Conservation (phyloP, 1,140 invertebrate species). For the Temnothorax longispinosus region DNA sequence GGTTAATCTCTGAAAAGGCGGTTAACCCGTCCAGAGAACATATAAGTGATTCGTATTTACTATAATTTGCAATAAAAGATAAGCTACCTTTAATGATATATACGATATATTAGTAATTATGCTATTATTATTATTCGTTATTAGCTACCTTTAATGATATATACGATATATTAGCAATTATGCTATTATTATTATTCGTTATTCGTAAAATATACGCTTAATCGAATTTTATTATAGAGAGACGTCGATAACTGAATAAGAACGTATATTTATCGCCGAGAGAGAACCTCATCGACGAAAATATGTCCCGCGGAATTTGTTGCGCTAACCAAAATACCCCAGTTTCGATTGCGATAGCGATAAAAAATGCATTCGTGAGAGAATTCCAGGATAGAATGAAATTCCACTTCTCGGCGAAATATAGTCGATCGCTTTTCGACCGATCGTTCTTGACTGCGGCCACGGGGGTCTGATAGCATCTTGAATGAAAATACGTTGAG, state of each 20-base stretch:
- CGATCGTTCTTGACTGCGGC: constrained; percentile 61
- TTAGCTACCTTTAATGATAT: neutral
- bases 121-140: neutral
- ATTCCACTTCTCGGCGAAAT: constrained; percentile 58
- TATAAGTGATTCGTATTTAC: neutral
- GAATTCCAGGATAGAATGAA: constrained; percentile 63
- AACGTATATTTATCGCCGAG: neutral
- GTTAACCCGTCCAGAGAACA: neutral
- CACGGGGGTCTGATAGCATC: constrained; percentile 52
- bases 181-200: neutral
- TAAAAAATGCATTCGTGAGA: constrained; percentile 53
- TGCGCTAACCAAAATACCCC: constrained; percentile 48
- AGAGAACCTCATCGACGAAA: constrained; percentile 22
- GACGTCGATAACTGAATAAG: neutral
- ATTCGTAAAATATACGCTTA: neutral
- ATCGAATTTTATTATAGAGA: neutral
- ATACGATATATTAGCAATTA: neutral
- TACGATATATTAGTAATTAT: neutral
- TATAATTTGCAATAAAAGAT: neutral
- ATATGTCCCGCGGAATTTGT: constrained; percentile 47
- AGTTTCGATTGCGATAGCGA: constrained; percentile 16
- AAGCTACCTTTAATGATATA: neutral
- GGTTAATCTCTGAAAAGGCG: neutral
- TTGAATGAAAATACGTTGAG: constrained; percentile 62
- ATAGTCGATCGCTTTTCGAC: constrained; percentile 62